Conservation (phyloP, 2,113 vertebrate species). For the Phodopus roborovskii region DNA sequence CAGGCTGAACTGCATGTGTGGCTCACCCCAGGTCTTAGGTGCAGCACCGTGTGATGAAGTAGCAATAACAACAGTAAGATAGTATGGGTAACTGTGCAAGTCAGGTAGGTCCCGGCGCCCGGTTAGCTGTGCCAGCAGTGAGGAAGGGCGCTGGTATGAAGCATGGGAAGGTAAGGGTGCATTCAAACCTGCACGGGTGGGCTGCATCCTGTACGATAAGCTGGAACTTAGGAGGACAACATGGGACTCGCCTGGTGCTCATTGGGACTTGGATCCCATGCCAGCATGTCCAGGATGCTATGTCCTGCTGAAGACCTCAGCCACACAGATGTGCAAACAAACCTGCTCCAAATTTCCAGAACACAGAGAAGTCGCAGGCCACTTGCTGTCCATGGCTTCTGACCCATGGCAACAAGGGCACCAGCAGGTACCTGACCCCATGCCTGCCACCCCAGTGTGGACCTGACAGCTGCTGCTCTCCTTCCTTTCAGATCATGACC, state of each 20-base stretch:
- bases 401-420: not conserved
- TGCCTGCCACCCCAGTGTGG: not conserved
- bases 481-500: not conserved
- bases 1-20: not conserved
- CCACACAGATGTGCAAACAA: not conserved
- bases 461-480: not conserved
- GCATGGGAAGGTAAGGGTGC: not conserved
- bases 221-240: not conserved
- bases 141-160: not conserved
- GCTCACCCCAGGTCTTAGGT: not conserved
- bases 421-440: not conserved
- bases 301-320: not conserved
- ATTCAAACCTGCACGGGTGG: not conserved
- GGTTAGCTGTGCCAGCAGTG: not conserved
- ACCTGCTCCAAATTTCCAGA: not conserved
- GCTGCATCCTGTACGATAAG: not conserved
- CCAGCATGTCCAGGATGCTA: not conserved
- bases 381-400: not conserved
- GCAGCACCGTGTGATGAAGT: not conserved
- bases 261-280: not conserved
- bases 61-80: too few relatives aligned
- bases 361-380: not conserved
- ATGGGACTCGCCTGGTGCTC: not conserved
- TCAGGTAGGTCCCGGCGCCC: not conserved
- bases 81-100: not conserved